Evolutionary conservation across 2,888 invertebrate genomes (phyloP), one percentile per base, ranked within the genome.

Genomic region (Monoplex corrugatus): DNA sequence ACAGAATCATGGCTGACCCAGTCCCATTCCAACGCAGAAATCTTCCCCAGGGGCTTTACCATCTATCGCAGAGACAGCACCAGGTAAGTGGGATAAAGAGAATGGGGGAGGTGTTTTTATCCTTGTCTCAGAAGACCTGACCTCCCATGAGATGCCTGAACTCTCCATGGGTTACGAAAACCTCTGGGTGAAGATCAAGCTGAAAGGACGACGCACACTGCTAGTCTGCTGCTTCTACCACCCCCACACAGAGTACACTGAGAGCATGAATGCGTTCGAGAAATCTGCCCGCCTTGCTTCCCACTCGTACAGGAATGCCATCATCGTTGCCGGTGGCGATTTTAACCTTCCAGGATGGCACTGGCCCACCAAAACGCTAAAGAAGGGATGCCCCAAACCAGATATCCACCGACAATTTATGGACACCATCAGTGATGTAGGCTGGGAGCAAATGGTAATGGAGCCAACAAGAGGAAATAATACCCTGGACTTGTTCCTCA

Each of bases 171-270:
- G 35, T 32, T 43, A n/a, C 35, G n/a, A 45, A n/a, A 82, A 40
- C 82, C 82, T 82, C 10, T 43, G 43, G 82, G 82, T 82, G 82
- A 43, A 82, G 82, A 82, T 82, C 82, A 82, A 82, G 43, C 10
- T 82, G 82, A 82, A 82, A 82, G 82, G 82, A 82, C 43, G 82
- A 19, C 43, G 82, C 82, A 82, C 82, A 82, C n/a, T 82, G 43
- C 82, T 82, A 43, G 82, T 82, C 8, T 82, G n/a, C 75, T 75
- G 75, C 75, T 75, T 40, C 82, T 82, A 43, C 45, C 82, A 82
- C 43, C 82, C 82, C 40, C 82, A 75, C 72, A 75, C 72, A 75
- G 72, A 75, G 72, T 38, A 82, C 82, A 82, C 43, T 13, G 82
- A 43, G 82, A 82, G 82, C 45, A 82, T 82, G 82, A 43, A 82